These are phyloP conservation scores for Ciconia nigra DNA, from an alignment of 2,797 vertebrate species.

Conservation along the genomic window DNA sequence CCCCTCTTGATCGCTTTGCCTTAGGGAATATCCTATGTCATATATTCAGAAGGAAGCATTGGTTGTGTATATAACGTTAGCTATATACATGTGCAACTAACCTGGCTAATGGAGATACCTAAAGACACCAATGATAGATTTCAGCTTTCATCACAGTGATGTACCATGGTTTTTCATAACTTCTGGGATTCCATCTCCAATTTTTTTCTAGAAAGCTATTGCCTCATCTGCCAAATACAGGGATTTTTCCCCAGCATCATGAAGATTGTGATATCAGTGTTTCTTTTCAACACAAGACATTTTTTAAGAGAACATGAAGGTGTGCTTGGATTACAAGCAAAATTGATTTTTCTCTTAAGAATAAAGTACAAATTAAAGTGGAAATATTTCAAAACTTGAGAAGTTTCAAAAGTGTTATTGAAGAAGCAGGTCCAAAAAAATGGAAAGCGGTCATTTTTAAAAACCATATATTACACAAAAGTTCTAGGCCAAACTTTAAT, in stretches of 20 bases:
- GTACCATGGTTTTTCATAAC: fast-evolving
- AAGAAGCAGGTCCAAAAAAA: background rate
- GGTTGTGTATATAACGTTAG: background rate
- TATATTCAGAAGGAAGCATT: background rate
- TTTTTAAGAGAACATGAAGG: background rate
- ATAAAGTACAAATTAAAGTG: background rate
- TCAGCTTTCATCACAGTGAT: background rate
- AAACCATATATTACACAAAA: background rate
- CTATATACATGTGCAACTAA: background rate
- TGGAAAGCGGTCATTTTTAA: background rate
- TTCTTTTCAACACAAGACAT: background rate
- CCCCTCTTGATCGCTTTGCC: background rate
- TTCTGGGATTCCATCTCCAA: background rate
- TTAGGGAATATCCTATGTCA: background rate
- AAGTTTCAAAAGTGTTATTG: background rate
- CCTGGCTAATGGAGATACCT: background rate
- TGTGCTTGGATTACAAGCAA: background rate
- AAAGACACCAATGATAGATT: background rate
- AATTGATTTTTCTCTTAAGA: background rate
- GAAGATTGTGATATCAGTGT: background rate
- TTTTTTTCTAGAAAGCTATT: background rate
- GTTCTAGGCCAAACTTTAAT: background rate
- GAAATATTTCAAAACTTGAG: background rate
- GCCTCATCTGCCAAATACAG: background rate
- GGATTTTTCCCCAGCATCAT: background rate